Conservation (phyloP, 2,888 invertebrate species). For the Caenorhabditis sp. region DNA sequence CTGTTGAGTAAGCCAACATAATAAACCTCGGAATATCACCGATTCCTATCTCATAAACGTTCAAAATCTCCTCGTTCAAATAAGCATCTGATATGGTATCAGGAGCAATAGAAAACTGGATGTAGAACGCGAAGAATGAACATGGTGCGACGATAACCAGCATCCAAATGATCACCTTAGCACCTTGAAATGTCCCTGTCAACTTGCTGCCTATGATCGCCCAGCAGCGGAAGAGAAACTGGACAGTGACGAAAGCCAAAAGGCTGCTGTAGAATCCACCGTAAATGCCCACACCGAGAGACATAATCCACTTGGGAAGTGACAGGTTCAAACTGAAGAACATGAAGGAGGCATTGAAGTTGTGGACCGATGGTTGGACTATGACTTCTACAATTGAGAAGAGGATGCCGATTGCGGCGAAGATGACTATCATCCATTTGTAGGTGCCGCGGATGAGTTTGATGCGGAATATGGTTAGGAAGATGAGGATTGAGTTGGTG, state of each 20-base stretch:
- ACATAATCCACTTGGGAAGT: neutral
- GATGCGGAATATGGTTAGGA: slow-evolving; percentile 16
- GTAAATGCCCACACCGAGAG: neutral
- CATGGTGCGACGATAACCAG: neutral
- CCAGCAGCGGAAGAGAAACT: too few species aligned
- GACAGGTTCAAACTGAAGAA: slow-evolving; percentile 4
- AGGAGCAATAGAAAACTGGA: neutral
- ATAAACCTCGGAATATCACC: neutral
- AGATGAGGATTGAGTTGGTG: slow-evolving; percentile 8
- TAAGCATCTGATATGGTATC: neutral
- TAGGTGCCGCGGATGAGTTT: slow-evolving; percentile 8
- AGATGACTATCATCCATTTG: slow-evolving; percentile 10
- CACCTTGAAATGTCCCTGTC: too few species aligned
- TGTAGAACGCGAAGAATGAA: neutral
- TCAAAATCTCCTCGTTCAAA: neutral
- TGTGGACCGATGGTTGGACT: neutral
- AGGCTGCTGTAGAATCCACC: neutral
- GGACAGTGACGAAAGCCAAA: neutral
- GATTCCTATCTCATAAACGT: neutral
- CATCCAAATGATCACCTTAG: too few species aligned
- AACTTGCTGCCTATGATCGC: too few species aligned
- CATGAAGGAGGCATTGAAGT: neutral
- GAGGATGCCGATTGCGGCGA: slow-evolving; percentile 2
- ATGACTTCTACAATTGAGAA: neutral
- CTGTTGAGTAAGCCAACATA: neutral